These are phyloP conservation scores for Bradypus variegatus DNA, from an alignment of 2,797 vertebrate genomes.

Conservation along the genomic window DNA sequence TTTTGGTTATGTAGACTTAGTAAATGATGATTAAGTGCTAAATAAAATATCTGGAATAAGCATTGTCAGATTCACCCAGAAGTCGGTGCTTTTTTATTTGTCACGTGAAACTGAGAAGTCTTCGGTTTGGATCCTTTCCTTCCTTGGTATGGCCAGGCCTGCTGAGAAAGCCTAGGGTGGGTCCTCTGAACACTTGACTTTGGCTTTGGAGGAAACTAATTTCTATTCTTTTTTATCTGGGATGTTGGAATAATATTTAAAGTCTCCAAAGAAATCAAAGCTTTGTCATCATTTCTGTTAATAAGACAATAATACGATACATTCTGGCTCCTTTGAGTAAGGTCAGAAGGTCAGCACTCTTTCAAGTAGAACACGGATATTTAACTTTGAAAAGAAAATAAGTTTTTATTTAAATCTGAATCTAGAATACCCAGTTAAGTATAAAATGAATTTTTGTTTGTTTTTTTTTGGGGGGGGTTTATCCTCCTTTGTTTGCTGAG, in stretches of 20 bases:
- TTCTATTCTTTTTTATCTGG: neutral
- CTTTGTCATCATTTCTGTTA: neutral
- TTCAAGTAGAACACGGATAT: neutral
- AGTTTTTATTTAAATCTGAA: conserved; percentile 7
- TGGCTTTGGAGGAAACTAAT: neutral
- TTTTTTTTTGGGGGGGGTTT: neutral
- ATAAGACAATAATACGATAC: neutral
- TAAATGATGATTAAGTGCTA: neutral
- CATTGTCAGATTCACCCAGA: neutral
- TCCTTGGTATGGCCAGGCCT: neutral
- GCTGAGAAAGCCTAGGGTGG: neutral
- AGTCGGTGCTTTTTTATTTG: neutral
- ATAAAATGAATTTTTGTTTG: neutral
- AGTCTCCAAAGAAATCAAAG: neutral
- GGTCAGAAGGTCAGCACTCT: neutral
- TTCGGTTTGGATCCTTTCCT: neutral
- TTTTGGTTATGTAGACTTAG: neutral
- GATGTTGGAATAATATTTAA: neutral
- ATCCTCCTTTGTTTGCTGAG: neutral
- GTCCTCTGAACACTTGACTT: neutral
- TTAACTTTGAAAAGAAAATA: conserved; percentile 28
- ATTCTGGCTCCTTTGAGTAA: neutral
- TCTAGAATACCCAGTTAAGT: neutral
- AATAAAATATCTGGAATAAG: neutral
- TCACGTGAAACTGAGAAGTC: neutral